A percentile compares a stretch with the other conserved stretches of the same genome.
Conservation (phyloP, 1,140 invertebrate species). For the Melipona quadrifasciata region DNA sequence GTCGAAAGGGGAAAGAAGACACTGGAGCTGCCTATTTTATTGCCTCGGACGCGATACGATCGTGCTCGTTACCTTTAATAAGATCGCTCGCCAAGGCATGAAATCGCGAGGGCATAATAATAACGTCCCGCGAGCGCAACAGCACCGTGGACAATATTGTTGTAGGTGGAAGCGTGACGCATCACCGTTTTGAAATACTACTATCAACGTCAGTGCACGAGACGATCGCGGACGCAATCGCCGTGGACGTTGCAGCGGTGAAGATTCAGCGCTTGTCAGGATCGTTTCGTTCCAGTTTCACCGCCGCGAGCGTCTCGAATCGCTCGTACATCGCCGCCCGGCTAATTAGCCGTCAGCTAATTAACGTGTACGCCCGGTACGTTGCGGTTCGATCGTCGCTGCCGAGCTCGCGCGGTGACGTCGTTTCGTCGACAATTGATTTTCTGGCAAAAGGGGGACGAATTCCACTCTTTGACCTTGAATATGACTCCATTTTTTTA, state of each 20-base stretch:
- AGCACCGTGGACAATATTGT: constrained; percentile 53
- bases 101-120: constrained; percentile 73
- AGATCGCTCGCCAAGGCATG: constrained; percentile 72
- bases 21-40: constrained; percentile 24
- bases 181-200: constrained; percentile 65
- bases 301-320: constrained; percentile 28
- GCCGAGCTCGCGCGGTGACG: not conserved
- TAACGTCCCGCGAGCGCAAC: constrained; percentile 61
- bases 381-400: constrained; percentile 4
- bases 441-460: not conserved
- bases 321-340: constrained; percentile 40
- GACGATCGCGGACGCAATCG: constrained; percentile 10
- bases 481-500: not conserved
- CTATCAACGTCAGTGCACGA: constrained; percentile 44
- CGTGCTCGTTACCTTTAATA: constrained; percentile 78
- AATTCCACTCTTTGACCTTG: too few relatives aligned
- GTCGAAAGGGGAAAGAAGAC: not conserved
- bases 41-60: constrained; percentile 64
- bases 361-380: constrained; percentile 12
- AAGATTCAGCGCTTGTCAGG: constrained; percentile 57
- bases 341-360: constrained; percentile 51
- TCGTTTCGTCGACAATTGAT: not conserved
- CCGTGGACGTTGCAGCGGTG: not conserved
- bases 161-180: constrained; percentile 74
- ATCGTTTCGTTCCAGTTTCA: constrained; percentile 53